Evolutionary conservation across 2,797 vertebrate genomes (phyloP).

Genomic region (Adelosebastes latens): DNA sequence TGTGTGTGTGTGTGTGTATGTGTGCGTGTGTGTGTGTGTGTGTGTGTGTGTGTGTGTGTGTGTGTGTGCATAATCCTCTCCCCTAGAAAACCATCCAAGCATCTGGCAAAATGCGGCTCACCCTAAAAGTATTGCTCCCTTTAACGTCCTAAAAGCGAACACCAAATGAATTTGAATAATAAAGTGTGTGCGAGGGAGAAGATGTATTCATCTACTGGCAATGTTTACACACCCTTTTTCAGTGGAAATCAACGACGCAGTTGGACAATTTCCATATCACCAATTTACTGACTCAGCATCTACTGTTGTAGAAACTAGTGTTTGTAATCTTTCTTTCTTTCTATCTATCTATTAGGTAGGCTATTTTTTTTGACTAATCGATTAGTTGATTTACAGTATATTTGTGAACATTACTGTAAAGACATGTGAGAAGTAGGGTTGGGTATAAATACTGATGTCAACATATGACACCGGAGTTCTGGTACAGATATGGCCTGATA

Average conservation of each 20-base stretch:
- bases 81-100: not conserved
- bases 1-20: not conserved
- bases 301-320: not conserved
- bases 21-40: not conserved
- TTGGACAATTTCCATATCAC: not conserved
- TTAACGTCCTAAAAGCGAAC: not conserved
- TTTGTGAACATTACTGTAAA: not conserved
- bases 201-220: not conserved
- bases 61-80: not conserved
- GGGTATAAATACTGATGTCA: not conserved
- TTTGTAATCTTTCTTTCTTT: not conserved
- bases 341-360: too few species aligned
- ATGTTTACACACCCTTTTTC: slow-evolving; percentile 24
- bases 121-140: not conserved
- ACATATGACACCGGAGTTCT: not conserved
- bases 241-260: slow-evolving; percentile 2
- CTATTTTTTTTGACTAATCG: not conserved
- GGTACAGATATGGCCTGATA: not conserved
- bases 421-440: not conserved
- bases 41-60: not conserved
- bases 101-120: not conserved
- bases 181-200: not conserved
- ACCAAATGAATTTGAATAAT: not conserved
- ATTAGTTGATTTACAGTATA: not conserved
- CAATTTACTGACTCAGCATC: not conserved